These are phyloP conservation scores for Hecatera dysodea DNA, from an alignment of 2,888 invertebrate species.

Conservation along the genomic window DNA sequence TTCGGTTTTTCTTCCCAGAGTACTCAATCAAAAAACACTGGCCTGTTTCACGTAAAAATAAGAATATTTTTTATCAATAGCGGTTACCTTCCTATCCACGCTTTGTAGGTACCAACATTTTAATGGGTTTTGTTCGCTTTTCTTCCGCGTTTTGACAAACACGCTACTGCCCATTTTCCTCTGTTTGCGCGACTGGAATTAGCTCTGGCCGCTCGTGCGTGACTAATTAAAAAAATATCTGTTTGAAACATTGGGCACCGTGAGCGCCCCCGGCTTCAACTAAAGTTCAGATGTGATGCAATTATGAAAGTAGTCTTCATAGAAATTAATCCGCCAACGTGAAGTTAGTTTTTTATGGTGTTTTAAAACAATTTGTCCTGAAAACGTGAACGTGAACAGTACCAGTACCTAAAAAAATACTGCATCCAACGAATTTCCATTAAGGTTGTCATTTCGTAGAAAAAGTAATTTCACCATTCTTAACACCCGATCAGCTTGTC, in stretches of 20 bases:
- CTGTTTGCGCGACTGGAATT: conserved; percentile 34
- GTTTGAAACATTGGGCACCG: conserved; percentile 13
- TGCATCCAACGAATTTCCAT: neutral
- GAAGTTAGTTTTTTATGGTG: neutral
- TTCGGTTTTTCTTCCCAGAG: neutral
- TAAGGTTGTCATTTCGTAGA: neutral
- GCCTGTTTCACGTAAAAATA: neutral
- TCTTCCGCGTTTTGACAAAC: conserved; percentile 32
- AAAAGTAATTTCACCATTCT: conserved; percentile 31
- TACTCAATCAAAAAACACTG: neutral
- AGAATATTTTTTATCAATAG: neutral
- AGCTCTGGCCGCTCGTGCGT: conserved; percentile 14
- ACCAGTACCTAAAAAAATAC: conserved; percentile 13
- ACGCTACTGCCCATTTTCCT: conserved; percentile 19
- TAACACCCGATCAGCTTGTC: conserved; percentile 2
- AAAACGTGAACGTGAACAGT: neutral
- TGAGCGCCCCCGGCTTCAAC: neutral
- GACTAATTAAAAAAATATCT: conserved; percentile 42
- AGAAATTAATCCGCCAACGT: neutral
- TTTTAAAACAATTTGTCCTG: neutral
- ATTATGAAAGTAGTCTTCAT: neutral
- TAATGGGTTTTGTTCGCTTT: conserved; percentile 20
- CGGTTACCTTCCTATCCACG: neutral
- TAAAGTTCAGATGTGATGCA: conserved; percentile 7
- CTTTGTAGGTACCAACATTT: neutral